Evolutionary conservation across 2,888 invertebrate species (phyloP), one percentile per base, ranked within the genome.

Genomic region (Imbricaverruca yamaguchii): DNA sequence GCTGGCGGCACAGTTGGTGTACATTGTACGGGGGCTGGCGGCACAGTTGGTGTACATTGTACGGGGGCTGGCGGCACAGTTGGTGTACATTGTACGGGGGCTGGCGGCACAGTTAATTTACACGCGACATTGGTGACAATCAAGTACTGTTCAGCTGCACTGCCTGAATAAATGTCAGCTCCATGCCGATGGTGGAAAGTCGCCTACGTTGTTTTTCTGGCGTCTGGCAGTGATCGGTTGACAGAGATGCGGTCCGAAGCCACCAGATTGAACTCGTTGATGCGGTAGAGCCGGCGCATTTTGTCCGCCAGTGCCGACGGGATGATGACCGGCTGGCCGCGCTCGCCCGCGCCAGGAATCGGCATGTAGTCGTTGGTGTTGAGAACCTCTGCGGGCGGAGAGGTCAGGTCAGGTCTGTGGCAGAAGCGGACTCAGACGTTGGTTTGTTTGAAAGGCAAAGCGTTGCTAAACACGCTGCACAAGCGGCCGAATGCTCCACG

Each of bases 181-280:
- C 4, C 39, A 39, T 39, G 39, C 39, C 39, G 39, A 39, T 39
- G 39, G 57, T 59, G 3, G 13, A 6, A n/a, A 8, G 88, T 88
- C 80, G 84, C 86, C 85, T 88, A 95, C 94, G 91, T 92, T 85
- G 92, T 92, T 86, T 93, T 92, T 84, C 96, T 89, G 85, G 94
- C 93, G 88, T 96, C 96, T 21, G 94, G 94, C 78, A 96, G 89
- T 82, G 91, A 92, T 85, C 96, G 90, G 86, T 95, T 95, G 63
- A 96, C 89, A 15, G 95, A 93, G 86, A 96, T 95, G 84, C 92
- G 91, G 88, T 96, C 96, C 86, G 95, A 94, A 81, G 93, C 95
- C 87, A 96, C 88, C 84, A 96, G 90, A 87, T 96, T 96, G 86
- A 95, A 96, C 63, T 93, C 91, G 87, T 96, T 95, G 61, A 96